Evolutionary conservation across 2,797 vertebrate species (phyloP), one percentile per base, ranked within the genome.

Genomic region (Trachops cirrhosus): DNA sequence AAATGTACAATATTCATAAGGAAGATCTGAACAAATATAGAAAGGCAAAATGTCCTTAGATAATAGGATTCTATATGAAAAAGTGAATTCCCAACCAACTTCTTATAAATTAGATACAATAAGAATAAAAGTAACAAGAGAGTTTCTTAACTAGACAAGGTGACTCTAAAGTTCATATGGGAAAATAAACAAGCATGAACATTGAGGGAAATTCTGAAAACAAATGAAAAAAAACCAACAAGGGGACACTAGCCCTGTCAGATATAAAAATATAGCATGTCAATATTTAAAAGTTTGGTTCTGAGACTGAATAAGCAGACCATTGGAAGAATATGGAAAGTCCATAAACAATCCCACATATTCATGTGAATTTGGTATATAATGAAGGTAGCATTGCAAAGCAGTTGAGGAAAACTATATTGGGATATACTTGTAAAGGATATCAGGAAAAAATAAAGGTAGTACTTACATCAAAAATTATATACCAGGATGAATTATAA

Each of bases 171-270:
- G 41, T 62, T 87, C 37, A 52, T 24, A 10, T 77, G 44, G 48
- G 9, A 84, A 95, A 88, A 78, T 83, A 96, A 75, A 86, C 5
- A 87, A 89, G 59, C 9, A 93, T 91, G 70, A 78, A 92, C n/a
- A 79, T 2, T 85, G 12, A 92, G 64, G 37, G 77, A 84, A 90
- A 80, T 78, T 71, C n/a, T 54, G 34, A 39, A 21, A 50, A 64
- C 22, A 26, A 57, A 44, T n/a, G 29, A 34, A 54, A 50, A 73
- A 75, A 19, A 11, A 57, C 7, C 46, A 84, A 9, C 79, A 21
- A 79, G 29, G n/a, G n/a, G 48, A 79, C 14, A 80, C 3, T 59
- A 89, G 29, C 24, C 11, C 11, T 44, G 19, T 67, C n/a, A 67
- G n/a, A 68, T 37, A 68, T 37, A 34, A 68, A 68, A 68, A 68